phyloP scores from a whole-genome alignment of 2,113 vertebrate genomes.

The Bos indicus region DNA sequence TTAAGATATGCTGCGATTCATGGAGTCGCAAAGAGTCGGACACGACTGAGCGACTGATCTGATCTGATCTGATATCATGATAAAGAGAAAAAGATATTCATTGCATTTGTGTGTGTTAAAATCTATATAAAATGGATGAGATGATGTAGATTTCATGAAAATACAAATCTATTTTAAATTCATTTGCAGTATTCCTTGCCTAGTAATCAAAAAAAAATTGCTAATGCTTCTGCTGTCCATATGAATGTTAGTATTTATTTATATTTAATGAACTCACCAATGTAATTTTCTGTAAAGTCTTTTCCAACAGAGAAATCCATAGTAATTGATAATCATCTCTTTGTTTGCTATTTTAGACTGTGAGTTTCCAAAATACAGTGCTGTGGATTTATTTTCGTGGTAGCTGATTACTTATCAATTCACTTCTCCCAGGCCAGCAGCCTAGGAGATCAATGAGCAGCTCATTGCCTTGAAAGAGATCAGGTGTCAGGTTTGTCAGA shows the following conservation, averaged over 20 bases:
- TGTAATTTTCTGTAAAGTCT: neutral
- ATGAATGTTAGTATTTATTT: neutral
- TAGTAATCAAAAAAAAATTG: neutral
- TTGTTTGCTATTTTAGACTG: slow-evolving; percentile 47
- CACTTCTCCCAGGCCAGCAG: neutral
- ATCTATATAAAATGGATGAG: neutral
- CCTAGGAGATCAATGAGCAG: slow-evolving; percentile 52
- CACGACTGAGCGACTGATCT: too few relatives aligned
- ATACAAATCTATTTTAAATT: neutral
- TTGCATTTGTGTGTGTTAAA: neutral
- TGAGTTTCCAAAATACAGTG: slow-evolving; percentile 1
- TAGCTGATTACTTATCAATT: slow-evolving; percentile 40
- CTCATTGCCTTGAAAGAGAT: slow-evolving; percentile 48
- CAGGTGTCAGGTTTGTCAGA: slow-evolving; percentile 36
- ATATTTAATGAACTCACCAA: neutral
- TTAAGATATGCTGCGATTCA: neutral
- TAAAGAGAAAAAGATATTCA: neutral
- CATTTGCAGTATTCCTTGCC: neutral
- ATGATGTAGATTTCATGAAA: neutral
- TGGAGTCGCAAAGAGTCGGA: too few relatives aligned
- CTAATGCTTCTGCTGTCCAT: neutral
- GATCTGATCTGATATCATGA: neutral
- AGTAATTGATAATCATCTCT: neutral
- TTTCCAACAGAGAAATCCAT: neutral
- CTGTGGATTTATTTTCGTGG: slow-evolving; percentile 44